Conservation (phyloP, 2,113 vertebrate genomes). For the Macrotis lagotis region DNA sequence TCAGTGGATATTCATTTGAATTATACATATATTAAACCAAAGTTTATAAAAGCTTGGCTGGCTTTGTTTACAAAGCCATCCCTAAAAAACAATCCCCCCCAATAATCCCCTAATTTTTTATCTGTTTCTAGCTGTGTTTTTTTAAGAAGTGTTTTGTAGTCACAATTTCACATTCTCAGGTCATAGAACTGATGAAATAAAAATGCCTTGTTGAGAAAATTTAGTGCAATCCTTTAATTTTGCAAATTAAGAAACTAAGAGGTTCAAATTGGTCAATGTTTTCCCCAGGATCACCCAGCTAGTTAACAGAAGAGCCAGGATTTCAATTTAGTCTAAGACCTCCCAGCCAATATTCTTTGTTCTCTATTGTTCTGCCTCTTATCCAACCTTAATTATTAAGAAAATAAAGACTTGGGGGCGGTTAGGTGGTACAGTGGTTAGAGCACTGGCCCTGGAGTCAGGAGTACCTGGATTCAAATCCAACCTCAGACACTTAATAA, state of each 20-base stretch:
- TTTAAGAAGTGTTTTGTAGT: not conserved
- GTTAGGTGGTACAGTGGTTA: too few species aligned
- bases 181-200: not conserved
- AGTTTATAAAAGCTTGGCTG: too few species aligned
- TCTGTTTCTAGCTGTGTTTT: not conserved
- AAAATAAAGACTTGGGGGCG: too few species aligned
- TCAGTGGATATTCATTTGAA: too few species aligned
- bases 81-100: too few species aligned
- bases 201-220: not conserved
- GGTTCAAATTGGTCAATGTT: not conserved
- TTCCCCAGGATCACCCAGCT: not conserved
- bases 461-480: too few species aligned
- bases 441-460: too few species aligned
- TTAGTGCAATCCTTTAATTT: not conserved
- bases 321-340: not conserved
- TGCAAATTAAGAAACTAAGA: not conserved
- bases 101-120: not conserved
- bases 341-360: not conserved
- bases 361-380: not conserved
- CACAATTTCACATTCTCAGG: not conserved
- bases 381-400: not conserved
- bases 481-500: too few species aligned
- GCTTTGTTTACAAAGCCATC: not conserved
- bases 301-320: not conserved
- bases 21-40: too few species aligned